Percentiles rank a stretch among this genome's conserved stretches.
These are phyloP conservation scores for Drosophila micromelanica DNA, from an alignment of 1,140 invertebrate species.

Conservation along the genomic window DNA sequence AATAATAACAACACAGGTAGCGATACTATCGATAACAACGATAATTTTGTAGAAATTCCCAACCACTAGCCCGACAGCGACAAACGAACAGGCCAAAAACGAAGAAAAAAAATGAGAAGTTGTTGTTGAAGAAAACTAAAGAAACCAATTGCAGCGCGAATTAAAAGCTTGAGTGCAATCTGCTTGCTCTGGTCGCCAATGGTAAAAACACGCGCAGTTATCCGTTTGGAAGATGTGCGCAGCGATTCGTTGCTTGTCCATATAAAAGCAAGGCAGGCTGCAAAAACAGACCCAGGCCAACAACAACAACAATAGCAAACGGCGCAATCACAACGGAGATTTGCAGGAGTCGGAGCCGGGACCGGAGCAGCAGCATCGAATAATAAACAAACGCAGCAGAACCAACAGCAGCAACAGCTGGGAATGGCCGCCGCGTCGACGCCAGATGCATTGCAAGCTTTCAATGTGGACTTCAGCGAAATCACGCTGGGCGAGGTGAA, in stretches of 20 bases:
- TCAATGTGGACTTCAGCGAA: constrained; percentile 61
- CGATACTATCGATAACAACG: constrained; percentile 14
- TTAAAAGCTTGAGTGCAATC: constrained; percentile 7
- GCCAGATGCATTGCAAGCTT: constrained; percentile 55
- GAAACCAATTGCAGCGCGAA: constrained; percentile 1
- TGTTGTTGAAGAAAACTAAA: constrained; percentile 22
- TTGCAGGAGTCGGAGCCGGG: constrained; percentile 11
- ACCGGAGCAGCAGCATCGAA: background rate
- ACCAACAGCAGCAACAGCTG: constrained; percentile 18
- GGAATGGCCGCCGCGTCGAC: constrained; percentile 63
- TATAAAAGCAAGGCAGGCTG: constrained; percentile 33
- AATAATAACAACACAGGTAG: background rate
- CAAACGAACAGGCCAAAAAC: constrained; percentile 38
- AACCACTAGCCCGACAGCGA: constrained; percentile 42
- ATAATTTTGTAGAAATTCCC: constrained; percentile 1
- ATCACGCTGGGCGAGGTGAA: constrained; percentile 54
- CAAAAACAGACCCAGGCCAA: background rate
- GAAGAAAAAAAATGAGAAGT: constrained; percentile 35
- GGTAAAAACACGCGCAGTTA: constrained; percentile 10
- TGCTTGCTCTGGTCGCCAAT: constrained; percentile 17
- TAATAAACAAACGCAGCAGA: constrained; percentile 1
- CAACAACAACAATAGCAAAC: constrained; percentile 19
- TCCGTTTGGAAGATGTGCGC: constrained; percentile 46
- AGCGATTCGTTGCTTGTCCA: constrained; percentile 45
- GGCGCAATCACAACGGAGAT: background rate